Evolutionary conservation across 2,888 invertebrate species (phyloP), one percentile per base, ranked within the genome.

Genomic region (Pristionchus arcanus): DNA sequence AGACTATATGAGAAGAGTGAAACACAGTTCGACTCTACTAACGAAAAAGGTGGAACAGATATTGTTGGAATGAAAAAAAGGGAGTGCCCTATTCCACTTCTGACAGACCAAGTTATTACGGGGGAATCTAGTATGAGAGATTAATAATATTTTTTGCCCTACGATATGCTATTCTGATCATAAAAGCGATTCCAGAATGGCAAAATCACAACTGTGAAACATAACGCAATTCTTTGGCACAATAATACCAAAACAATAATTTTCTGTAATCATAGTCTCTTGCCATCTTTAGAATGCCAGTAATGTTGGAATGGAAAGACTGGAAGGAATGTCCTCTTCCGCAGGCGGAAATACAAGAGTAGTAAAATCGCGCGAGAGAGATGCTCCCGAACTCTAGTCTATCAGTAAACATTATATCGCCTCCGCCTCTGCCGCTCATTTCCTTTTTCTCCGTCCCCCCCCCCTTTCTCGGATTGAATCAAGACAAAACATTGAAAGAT

Each of bases 401-500:
- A 74, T 31, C 37, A 19, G 16, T 74, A 74, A 74, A 74, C 74
- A 74, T 42, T 34, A 37, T 16, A 21, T 21, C 37, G 7, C 34
- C 74, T 21, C 5, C 74, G 21, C 42, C 9, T 37, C 5, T 0
- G 0, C 42, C 21, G 37, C 16, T 74, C 37, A 9, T 37, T n/a
- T 71, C 71, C 71, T 13, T 34, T 7, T 19, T 34, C 19, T 16
- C 66, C 66, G 7, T 5, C 28, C 25, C 19, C 31, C 13, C 42
- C 42, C 42, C 42, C 3, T 42, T 49, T 59, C 59, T 25, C 59
- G 42, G 42, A 68, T 28, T 74, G 74, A 74, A 25, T 74, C 74
- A 74, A 74, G 37, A 74, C 37, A 74, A 37, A 34, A 74, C 74
- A 74, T 74, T 74, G 74, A 74, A 25, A 74, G 74, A 37, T 34